Evolutionary conservation across 2,888 invertebrate species (phyloP).

Genomic region (Hydrotaea diabolus): DNA sequence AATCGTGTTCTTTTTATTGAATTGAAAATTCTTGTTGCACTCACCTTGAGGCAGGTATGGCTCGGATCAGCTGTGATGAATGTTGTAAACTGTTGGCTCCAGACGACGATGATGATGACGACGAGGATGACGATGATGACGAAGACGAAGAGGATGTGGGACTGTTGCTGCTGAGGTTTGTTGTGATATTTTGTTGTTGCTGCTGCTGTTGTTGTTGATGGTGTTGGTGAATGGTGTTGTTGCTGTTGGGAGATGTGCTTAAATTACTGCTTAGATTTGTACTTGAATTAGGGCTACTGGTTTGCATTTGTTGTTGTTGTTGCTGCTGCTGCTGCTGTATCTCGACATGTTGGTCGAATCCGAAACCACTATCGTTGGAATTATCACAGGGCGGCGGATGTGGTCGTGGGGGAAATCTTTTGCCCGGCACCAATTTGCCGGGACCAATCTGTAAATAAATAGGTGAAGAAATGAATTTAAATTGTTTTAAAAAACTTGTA

Average conservation of each 20-base stretch:
- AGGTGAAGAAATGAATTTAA: neutral
- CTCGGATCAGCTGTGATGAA: conserved; percentile 77
- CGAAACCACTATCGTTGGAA: conserved; percentile 94
- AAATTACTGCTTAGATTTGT: conserved; percentile 49
- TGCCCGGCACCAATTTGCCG: conserved; percentile 79
- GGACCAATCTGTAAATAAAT: conserved; percentile 75
- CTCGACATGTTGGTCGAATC: conserved; percentile 88
- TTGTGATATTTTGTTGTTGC: conserved; percentile 70
- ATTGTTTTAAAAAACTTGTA: too few species aligned
- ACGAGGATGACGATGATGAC: conserved; percentile 50
- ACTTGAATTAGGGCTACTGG: conserved; percentile 64
- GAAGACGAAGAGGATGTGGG: conserved; percentile 65
- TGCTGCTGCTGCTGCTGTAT: conserved; percentile 76
- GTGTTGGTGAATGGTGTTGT: conserved; percentile 54
- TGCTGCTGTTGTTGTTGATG: conserved; percentile 68
- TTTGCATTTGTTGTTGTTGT: conserved; percentile 56
- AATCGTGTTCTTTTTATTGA: too few species aligned
- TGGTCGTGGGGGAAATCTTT: conserved; percentile 79
- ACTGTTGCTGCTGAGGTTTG: conserved; percentile 57
- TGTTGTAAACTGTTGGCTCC: conserved; percentile 70
- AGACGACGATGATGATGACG: conserved; percentile 63
- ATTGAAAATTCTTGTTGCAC: conserved; percentile 47
- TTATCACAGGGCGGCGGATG: conserved; percentile 88
- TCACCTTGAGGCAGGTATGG: conserved; percentile 80
- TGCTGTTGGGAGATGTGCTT: conserved; percentile 39